phyloP scores from a whole-genome alignment of 1,140 invertebrate species.

The Phenacoccus solenopsis region DNA sequence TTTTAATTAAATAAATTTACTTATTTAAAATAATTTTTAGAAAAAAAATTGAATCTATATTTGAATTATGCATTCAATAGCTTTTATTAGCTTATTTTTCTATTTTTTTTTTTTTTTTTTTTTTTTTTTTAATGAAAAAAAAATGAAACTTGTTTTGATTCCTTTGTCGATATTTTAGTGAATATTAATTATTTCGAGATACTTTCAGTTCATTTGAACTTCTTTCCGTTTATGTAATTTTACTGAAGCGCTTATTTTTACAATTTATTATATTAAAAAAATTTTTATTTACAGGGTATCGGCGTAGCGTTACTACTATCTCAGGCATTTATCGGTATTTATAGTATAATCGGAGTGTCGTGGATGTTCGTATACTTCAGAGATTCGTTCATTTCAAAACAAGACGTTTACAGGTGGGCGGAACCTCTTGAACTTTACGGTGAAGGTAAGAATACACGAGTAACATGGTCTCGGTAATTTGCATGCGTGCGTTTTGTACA shows the following conservation, averaged over 20 bases:
- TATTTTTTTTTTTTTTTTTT: no score
- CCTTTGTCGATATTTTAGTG: no score
- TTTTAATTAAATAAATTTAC: no score
- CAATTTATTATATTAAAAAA: no score
- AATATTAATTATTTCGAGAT: no score
- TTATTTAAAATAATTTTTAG: no score
- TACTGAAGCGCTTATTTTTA: not conserved
- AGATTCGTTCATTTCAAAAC: slow-evolving; percentile 73
- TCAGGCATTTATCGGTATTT: slow-evolving; percentile 69
- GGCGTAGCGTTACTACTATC: slow-evolving; percentile 66
- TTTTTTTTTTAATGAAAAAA: no score
- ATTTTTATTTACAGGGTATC: slow-evolving; percentile 44
- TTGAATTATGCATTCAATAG: no score
- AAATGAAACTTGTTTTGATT: no score
- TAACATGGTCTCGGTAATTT: not conserved
- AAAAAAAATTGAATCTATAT: no score
- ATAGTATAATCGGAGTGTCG: slow-evolving; percentile 71
- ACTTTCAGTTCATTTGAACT: not conserved
- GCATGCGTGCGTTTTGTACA: not conserved
- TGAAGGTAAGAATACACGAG: slow-evolving; percentile 44
- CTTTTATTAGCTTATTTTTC: no score
- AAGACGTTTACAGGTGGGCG: slow-evolving; percentile 70
- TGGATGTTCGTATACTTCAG: slow-evolving; percentile 83
- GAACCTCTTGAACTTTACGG: slow-evolving; percentile 52
- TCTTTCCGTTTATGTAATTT: not conserved